Evolutionary conservation across 1,140 invertebrate genomes (phyloP).

Genomic region (Pogonognathellus flavescens): DNA sequence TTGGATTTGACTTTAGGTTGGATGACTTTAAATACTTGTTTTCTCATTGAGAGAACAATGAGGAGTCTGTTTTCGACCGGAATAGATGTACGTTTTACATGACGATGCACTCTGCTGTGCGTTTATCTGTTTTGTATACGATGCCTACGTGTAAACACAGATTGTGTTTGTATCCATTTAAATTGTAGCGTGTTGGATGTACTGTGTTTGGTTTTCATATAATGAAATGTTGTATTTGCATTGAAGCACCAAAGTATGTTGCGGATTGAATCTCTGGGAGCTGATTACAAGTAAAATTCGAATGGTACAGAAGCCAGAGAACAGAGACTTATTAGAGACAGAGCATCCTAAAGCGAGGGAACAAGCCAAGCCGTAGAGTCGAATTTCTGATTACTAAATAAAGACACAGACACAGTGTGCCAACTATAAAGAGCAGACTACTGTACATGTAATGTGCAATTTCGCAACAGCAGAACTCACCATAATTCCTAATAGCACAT

Average conservation of each 20-base stretch:
- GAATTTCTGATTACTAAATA: conserved; percentile 60
- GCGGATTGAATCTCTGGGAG: conserved; percentile 15
- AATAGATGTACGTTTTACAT: conserved; percentile 18
- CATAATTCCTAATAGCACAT: not conserved
- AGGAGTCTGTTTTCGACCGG: not conserved
- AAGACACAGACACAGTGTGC: conserved; percentile 51
- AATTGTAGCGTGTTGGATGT: not conserved
- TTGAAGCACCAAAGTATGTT: conserved; percentile 10
- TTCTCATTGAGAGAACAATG: conserved; percentile 15
- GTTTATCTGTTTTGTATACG: conserved; percentile 22
- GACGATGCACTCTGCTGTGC: conserved; percentile 10
- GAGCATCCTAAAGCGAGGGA: not conserved
- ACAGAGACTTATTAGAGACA: not conserved
- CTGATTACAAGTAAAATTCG: not conserved
- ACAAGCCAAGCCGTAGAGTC: conserved; percentile 36
- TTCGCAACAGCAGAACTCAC: not conserved
- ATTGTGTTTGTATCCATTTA: not conserved
- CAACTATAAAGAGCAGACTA: conserved; percentile 46
- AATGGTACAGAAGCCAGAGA: not conserved
- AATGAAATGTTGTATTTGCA: conserved; percentile 36
- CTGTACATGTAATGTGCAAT: not conserved
- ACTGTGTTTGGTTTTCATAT: conserved; percentile 32
- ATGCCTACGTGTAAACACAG: conserved; percentile 15
- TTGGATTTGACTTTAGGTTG: not conserved
- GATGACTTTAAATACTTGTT: not conserved